Evolutionary conservation across 2,113 vertebrate species (phyloP).

Genomic region (Toxotes jaculatrix): DNA sequence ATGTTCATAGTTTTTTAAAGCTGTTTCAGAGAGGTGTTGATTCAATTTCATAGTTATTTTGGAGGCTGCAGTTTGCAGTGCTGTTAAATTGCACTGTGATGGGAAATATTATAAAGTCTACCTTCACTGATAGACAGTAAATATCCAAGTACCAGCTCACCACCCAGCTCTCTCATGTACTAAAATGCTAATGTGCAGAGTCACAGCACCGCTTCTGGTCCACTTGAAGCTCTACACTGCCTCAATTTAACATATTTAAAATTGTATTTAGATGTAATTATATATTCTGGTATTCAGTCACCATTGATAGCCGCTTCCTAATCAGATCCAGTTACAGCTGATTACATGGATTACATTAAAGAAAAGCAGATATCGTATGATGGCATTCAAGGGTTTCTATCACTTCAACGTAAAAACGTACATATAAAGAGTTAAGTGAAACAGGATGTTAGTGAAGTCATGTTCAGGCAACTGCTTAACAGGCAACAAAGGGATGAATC

Average conservation of each 20-base stretch:
- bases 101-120: not conserved
- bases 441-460: not conserved
- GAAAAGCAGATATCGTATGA: not conserved
- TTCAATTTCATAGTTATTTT: not conserved
- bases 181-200: not conserved
- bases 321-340: not conserved
- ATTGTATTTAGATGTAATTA: constrained; percentile 3
- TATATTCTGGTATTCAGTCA: not conserved
- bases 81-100: not conserved
- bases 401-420: not conserved
- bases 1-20: not conserved
- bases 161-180: no score
- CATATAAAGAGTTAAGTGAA: not conserved
- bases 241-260: not conserved
- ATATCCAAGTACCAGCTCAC: not conserved
- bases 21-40: not conserved
- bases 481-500: not conserved
- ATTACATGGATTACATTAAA: not conserved
- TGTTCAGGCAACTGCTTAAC: not conserved
- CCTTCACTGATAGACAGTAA: not conserved
- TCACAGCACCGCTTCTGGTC: not conserved
- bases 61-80: not conserved
- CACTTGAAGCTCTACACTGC: not conserved
- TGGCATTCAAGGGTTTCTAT: not conserved
- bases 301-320: not conserved